A percentile compares a stretch with the other conserved stretches of the same genome.
These are phyloP conservation scores for Gopherus evgoodei DNA, from an alignment of 2,113 vertebrate species.

Conservation along the genomic window DNA sequence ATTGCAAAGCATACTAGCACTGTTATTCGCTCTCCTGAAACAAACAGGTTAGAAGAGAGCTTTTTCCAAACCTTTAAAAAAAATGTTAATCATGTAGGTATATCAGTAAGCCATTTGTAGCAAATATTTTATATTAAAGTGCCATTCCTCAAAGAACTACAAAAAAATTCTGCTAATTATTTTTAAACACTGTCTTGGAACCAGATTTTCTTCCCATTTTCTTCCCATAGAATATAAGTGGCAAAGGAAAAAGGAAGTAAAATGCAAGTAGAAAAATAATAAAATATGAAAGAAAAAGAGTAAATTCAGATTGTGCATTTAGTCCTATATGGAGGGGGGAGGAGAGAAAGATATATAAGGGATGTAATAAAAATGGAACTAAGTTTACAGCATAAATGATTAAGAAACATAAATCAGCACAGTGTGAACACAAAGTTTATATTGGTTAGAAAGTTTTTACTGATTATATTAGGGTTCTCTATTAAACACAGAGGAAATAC, in stretches of 20 bases:
- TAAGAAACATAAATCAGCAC: not conserved
- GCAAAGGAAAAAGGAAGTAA: not conserved
- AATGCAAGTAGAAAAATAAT: not conserved
- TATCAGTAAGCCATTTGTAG: accelerated
- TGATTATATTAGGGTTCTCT: not conserved
- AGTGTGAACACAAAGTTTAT: not conserved
- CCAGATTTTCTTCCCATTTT: accelerated
- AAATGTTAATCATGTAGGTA: not conserved
- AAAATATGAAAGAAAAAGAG: not conserved
- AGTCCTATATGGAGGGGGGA: not conserved
- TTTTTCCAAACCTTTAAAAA: not conserved
- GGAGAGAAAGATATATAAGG: constrained; percentile 33
- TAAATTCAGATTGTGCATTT: not conserved
- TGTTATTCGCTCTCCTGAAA: not conserved
- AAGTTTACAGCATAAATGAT: constrained; percentile 1
- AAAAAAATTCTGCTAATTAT: not conserved
- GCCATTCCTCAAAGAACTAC: not conserved
- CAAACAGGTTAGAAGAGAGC: not conserved
- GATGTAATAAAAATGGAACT: constrained; percentile 16
- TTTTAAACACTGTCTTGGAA: not conserved
- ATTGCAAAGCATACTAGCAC: not conserved
- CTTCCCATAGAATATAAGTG: not conserved
- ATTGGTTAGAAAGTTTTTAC: not conserved
- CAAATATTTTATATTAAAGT: not conserved
- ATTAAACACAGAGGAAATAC: constrained; percentile 29